Base-by-base conservation (phyloP, 2,888 invertebrate genomes). In the Macropis europaea region DNA sequence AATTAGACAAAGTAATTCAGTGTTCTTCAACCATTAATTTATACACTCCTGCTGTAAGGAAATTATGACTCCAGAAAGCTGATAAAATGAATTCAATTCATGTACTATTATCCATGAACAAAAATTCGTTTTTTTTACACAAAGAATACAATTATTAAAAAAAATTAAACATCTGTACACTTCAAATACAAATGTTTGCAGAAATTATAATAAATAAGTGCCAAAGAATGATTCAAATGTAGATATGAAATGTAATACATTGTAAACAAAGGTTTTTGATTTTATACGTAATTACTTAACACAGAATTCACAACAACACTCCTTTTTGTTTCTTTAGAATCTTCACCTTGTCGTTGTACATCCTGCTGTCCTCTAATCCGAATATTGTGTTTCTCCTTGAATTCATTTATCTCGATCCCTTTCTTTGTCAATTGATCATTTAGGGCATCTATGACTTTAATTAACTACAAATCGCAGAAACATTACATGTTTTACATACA, bases 351-450 rank as follows among this genome's bases (percentile, higher is more conserved):
- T n/a, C 75, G 82, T 24, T 83, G 86, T n/a, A 86, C 56, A 68
- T 93, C 93, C 67, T 94, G 93, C 78, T 93, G 92, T 6, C 95
- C 95, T 86, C 95, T 94, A 82, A 98, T 94, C 86, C 94, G 94
- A 84, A 98, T 97, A 89, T 97, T 96, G 88, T 97, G 94, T 85
- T 95, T 94, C 87, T 97, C 97, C 87, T 97, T 95, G 90, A 96
- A 99, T 77, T 96, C 95, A 89, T 97, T 97, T 71, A 99, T 95
- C 90, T 98, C 97, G 74, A 93, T 91, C 0, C 98, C 98, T 90
- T 98, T 98, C 84, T 94, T 93, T 36, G 94, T 92, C 48, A 99
- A 92, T 89, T 97, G 96, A 67, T 95, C 95, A 68, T 94, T 95
- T 38, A 97, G 92, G 57, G 93, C 92, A 83, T 94, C 94, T 63